Percentiles rank a stretch among this genome's conserved stretches.
Conservation (phyloP, 2,113 vertebrate species). For the Sminthopsis crassicaudata region DNA sequence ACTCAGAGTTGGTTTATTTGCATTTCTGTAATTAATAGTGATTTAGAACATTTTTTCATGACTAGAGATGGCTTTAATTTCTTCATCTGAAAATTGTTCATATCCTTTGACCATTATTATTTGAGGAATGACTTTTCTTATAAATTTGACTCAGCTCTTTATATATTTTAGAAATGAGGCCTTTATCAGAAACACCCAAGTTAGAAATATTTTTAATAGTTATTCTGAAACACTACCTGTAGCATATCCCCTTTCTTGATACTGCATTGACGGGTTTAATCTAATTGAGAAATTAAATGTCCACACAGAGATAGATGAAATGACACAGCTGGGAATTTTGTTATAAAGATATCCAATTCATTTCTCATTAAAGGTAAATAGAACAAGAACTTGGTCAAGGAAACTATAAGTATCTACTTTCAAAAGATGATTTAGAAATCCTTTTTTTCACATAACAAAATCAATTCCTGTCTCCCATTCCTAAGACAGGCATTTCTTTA, state of each 20-base stretch:
- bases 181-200: not conserved
- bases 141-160: too few species aligned
- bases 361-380: slow-evolving; percentile 41
- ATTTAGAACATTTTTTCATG: too few species aligned
- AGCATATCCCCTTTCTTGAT: slow-evolving; percentile 11
- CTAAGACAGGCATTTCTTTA: slow-evolving; percentile 51
- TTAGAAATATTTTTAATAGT: slow-evolving; percentile 6
- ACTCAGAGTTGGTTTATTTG: too few species aligned
- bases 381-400: slow-evolving; percentile 49
- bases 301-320: slow-evolving; percentile 30
- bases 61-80: too few species aligned
- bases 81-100: too few species aligned
- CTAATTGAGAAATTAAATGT: slow-evolving; percentile 4
- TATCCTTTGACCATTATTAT: too few species aligned
- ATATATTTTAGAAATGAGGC: too few species aligned
- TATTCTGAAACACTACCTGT: slow-evolving; percentile 27
- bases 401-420: slow-evolving; percentile 29
- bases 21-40: too few species aligned
- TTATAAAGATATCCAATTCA: slow-evolving; percentile 29
- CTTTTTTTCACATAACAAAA: slow-evolving; percentile 45
- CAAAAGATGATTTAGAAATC: slow-evolving; percentile 55
- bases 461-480: not conserved
- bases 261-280: not conserved
- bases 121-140: too few species aligned
- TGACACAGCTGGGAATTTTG: slow-evolving; percentile 18